Evolutionary conservation across 2,797 vertebrate species (phyloP).

Genomic region (Picus viridis): DNA sequence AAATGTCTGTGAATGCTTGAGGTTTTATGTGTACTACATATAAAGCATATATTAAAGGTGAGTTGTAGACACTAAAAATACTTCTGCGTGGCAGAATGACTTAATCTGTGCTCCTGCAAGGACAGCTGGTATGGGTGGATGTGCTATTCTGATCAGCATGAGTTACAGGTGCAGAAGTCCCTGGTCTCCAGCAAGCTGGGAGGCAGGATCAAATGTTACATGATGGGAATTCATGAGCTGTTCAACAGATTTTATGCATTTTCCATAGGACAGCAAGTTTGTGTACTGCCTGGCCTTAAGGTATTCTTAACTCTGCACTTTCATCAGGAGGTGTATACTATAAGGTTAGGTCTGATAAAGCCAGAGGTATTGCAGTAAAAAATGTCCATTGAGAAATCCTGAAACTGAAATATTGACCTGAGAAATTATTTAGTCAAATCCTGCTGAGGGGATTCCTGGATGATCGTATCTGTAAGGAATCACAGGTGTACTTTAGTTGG

Average conservation of each 20-base stretch:
- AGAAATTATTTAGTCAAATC: neutral
- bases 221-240: neutral
- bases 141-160: neutral
- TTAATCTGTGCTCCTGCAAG: neutral
- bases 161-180: neutral
- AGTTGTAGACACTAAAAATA: neutral
- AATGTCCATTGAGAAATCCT: neutral
- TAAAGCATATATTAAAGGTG: neutral
- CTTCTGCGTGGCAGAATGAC: neutral
- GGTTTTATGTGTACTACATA: no score
- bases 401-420: neutral
- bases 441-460: neutral
- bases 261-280: neutral
- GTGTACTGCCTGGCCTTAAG: neutral
- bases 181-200: neutral
- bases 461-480: neutral
- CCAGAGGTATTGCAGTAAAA: neutral
- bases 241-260: neutral
- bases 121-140: neutral
- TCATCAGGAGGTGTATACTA: neutral
- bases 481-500: neutral
- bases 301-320: neutral
- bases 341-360: neutral
- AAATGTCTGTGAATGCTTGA: neutral
- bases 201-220: neutral